Evolutionary conservation across 2,888 invertebrate genomes (phyloP).

Genomic region (Diplolepis rosae): DNA sequence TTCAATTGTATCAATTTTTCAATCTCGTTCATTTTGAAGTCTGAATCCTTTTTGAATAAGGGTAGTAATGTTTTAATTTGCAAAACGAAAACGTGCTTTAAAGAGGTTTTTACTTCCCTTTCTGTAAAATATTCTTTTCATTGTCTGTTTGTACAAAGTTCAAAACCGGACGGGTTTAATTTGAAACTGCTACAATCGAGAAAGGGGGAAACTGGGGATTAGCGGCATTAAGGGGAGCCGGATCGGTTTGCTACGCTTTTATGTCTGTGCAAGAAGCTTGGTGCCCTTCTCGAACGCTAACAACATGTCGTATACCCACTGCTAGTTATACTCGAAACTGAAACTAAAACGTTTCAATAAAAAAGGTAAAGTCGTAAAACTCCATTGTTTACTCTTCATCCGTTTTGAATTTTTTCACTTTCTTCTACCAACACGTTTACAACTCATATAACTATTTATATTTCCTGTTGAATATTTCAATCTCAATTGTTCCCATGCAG

Average conservation of each 20-base stretch:
- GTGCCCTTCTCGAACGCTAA: constrained; percentile 17
- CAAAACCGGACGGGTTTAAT: constrained; percentile 31
- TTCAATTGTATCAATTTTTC: too few species aligned
- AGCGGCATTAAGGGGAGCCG: constrained; percentile 28
- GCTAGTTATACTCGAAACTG: not conserved
- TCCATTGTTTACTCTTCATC: not conserved
- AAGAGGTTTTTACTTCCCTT: constrained; percentile 1
- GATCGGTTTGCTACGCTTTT: constrained; percentile 30
- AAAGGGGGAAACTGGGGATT: constrained; percentile 29
- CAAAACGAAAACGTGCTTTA: constrained; percentile 17
- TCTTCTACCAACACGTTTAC: too few species aligned
- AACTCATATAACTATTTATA: too few species aligned
- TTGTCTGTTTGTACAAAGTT: constrained; percentile 30
- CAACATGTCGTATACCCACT: constrained; percentile 18
- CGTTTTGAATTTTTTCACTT: not conserved
- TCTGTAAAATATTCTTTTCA: constrained; percentile 28
- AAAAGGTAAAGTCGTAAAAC: not conserved
- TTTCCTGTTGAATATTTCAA: too few species aligned
- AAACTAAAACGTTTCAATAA: not conserved
- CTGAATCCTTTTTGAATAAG: not conserved
- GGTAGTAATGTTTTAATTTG: constrained; percentile 15
- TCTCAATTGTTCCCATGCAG: too few species aligned
- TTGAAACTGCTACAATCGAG: constrained; percentile 32
- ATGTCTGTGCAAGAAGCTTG: constrained; percentile 26
- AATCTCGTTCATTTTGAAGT: too few species aligned